Conservation (phyloP, 2,113 vertebrate species). For the Enhydra lutris region DNA sequence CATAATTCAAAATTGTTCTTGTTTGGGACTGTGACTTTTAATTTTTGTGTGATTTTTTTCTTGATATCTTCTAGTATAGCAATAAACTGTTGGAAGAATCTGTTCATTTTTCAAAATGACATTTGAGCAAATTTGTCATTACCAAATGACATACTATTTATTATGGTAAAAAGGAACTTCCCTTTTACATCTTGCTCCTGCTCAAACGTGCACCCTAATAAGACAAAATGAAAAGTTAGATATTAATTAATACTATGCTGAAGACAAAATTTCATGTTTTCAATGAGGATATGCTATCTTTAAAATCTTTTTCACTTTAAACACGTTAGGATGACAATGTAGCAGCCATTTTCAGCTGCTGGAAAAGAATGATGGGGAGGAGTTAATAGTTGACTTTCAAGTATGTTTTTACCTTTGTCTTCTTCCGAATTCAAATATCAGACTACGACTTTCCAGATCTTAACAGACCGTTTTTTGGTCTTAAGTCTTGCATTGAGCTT, state of each 20-base stretch:
- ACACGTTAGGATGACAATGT: not conserved
- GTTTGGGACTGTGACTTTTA: not conserved
- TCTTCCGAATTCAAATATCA: constrained; percentile 38
- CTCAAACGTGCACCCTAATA: not conserved
- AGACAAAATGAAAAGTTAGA: not conserved
- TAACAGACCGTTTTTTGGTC: not conserved
- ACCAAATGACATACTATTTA: constrained; percentile 1
- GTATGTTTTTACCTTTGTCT: not conserved
- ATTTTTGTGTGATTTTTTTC: not conserved
- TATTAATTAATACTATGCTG: not conserved
- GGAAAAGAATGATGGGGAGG: not conserved
- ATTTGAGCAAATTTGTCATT: not conserved
- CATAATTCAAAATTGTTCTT: not conserved
- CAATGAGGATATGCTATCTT: not conserved
- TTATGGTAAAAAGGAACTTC: not conserved
- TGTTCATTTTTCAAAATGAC: constrained; percentile 37
- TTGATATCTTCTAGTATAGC: not conserved
- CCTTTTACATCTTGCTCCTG: not conserved
- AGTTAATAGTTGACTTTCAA: constrained; percentile 17
- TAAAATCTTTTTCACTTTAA: not conserved
- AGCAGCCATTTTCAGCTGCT: not conserved
- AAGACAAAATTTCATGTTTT: constrained; percentile 15
- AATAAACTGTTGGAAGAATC: not conserved
- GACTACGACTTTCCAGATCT: not conserved
- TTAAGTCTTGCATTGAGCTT: not conserved